Evolutionary conservation across 2,113 vertebrate genomes (phyloP).

Genomic region (Athene noctua): DNA sequence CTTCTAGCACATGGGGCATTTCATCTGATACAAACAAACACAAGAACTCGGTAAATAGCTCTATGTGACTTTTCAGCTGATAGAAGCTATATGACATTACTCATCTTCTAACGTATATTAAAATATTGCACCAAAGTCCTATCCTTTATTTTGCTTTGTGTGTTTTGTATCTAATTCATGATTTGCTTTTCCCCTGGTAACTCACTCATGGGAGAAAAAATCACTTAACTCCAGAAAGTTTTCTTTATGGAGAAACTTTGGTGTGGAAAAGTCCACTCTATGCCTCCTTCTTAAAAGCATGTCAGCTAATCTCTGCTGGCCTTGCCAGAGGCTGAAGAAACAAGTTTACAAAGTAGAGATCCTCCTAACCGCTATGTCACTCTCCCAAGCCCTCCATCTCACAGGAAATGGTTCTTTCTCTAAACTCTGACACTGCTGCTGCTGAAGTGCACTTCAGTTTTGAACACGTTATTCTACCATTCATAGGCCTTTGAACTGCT

Average conservation of each 20-base stretch:
- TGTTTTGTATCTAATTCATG: background rate
- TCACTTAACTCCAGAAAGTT: background rate
- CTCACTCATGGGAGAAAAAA: background rate
- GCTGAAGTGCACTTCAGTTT: constrained; percentile 67
- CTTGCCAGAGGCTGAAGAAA: background rate
- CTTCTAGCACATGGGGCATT: background rate
- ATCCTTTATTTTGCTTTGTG: background rate
- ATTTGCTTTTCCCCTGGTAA: background rate
- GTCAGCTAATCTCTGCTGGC: background rate
- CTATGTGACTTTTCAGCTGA: background rate
- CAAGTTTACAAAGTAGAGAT: background rate
- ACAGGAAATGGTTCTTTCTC: constrained; percentile 62
- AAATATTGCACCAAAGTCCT: background rate
- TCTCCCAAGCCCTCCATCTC: constrained; percentile 21
- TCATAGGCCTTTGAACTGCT: constrained; percentile 72
- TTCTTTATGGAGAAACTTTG: background rate
- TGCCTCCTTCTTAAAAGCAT: background rate
- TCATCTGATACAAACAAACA: background rate
- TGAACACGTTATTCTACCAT: constrained; percentile 53
- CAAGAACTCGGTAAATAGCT: background rate
- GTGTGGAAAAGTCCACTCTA: background rate
- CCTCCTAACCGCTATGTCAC: background rate
- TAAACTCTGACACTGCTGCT: constrained; percentile 56
- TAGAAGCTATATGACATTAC: background rate
- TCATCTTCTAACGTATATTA: background rate